These are phyloP conservation scores for Psammodynastes pulverulentus DNA, from an alignment of 2,113 vertebrate species.

Conservation along the genomic window DNA sequence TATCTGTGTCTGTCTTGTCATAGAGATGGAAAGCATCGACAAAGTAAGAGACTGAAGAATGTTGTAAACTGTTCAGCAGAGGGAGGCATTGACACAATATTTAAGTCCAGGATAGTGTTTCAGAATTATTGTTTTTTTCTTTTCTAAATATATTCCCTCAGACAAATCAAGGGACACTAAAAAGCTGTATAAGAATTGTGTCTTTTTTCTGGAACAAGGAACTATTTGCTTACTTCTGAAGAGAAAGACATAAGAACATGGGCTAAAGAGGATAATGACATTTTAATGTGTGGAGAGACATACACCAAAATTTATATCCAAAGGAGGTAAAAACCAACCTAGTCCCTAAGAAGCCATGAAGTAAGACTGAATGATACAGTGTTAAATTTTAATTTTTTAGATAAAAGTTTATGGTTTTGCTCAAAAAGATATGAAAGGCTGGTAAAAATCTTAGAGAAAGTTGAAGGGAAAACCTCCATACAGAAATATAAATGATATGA, in stretches of 20 bases:
- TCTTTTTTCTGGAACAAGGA: conserved; percentile 22
- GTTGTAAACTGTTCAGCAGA: conserved; percentile 66
- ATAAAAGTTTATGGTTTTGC: not conserved
- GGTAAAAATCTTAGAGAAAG: conserved; percentile 43
- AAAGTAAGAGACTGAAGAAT: conserved; percentile 42
- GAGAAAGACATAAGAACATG: not conserved
- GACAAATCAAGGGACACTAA: not conserved
- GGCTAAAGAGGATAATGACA: conserved; percentile 35
- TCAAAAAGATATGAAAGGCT: not conserved
- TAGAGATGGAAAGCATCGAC: not conserved
- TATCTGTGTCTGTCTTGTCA: not conserved
- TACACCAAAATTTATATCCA: conserved; percentile 4
- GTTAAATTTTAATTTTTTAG: conserved; percentile 34
- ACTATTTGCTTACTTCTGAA: conserved; percentile 8
- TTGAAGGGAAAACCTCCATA: conserved; percentile 6
- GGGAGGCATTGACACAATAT: conserved; percentile 69
- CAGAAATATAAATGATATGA: not conserved
- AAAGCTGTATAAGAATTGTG: not conserved
- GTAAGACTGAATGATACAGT: conserved; percentile 56
- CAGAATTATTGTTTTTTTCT: not conserved
- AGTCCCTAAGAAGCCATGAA: conserved; percentile 7
- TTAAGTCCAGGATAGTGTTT: conserved; percentile 30
- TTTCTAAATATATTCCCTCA: not conserved
- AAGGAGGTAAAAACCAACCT: conserved; percentile 43
- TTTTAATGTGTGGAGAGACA: conserved; percentile 49